Percentiles rank a stretch among this genome's conserved stretches.
phyloP scores from a whole-genome alignment of 2,797 vertebrate species.

The Cyclura pinguis region DNA sequence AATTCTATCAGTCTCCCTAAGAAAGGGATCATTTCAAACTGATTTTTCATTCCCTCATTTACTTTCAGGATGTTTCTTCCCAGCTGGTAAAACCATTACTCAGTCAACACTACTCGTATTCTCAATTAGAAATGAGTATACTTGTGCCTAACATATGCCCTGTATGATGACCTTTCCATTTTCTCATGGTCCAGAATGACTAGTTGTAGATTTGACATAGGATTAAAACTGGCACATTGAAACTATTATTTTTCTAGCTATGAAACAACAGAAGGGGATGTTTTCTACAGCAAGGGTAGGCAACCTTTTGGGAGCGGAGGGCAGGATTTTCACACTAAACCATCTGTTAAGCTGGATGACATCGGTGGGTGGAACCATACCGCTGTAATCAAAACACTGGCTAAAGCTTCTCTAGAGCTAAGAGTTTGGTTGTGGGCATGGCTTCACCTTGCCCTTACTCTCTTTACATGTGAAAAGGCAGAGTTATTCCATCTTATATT shows the following conservation, averaged over 20 bases:
- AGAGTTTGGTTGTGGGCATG: too few relatives aligned
- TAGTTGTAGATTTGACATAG: neutral
- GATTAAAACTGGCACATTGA: neutral
- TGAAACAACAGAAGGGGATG: neutral
- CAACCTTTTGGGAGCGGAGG: neutral
- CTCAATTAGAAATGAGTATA: accelerated
- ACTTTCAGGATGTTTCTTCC: conserved; percentile 46
- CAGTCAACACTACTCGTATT: neutral
- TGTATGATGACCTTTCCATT: neutral
- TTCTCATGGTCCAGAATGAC: neutral
- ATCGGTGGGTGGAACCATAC: neutral
- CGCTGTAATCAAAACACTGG: too few relatives aligned
- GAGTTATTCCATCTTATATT: too few relatives aligned
- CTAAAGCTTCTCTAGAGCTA: too few relatives aligned
- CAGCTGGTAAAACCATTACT: conserved; percentile 14
- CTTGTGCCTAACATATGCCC: neutral
- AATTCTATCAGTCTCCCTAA: neutral
- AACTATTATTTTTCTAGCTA: neutral
- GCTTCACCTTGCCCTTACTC: too few relatives aligned
- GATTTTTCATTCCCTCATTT: conserved; percentile 46
- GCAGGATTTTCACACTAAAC: neutral
- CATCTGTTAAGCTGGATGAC: neutral
- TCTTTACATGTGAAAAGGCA: too few relatives aligned
- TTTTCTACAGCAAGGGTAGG: neutral
- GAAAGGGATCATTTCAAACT: neutral